phyloP scores from a whole-genome alignment of 1,140 invertebrate genomes.

The Eueides isabella region DNA sequence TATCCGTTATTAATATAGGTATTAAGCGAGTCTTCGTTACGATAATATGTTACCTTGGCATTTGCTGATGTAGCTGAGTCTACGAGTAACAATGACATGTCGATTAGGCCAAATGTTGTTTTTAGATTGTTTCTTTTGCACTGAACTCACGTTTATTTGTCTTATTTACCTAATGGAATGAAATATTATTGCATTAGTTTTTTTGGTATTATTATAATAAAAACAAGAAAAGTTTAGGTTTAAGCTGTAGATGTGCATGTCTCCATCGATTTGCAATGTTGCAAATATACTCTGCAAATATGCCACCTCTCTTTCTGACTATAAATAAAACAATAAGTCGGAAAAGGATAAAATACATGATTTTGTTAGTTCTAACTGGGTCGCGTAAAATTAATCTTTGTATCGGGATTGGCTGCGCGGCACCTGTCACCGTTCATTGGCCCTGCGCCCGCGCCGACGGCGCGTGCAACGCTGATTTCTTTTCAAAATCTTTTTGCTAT shows the following conservation, averaged over 20 bases:
- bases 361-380: constrained; percentile 57
- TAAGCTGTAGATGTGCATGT: no score
- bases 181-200: neutral
- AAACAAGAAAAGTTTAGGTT: no score
- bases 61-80: constrained; percentile 24
- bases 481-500: constrained; percentile 50
- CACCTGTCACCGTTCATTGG: constrained; percentile 75
- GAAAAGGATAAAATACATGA: constrained; percentile 49
- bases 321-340: constrained; percentile 3
- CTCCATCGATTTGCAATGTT: neutral
- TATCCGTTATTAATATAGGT: neutral
- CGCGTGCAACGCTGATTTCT: constrained; percentile 66
- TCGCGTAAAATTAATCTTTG: constrained; percentile 55
- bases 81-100: constrained; percentile 22
- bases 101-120: constrained; percentile 15
- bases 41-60: constrained; percentile 28
- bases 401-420: constrained; percentile 60
- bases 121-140: constrained; percentile 1
- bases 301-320: neutral
- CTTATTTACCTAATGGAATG: neutral
- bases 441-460: constrained; percentile 55
- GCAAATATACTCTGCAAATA: neutral
- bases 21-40: constrained; percentile 13
- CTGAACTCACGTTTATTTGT: neutral
- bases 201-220: no score